Conservation (phyloP, 1,140 invertebrate genomes). For the Aphis gossypii region DNA sequence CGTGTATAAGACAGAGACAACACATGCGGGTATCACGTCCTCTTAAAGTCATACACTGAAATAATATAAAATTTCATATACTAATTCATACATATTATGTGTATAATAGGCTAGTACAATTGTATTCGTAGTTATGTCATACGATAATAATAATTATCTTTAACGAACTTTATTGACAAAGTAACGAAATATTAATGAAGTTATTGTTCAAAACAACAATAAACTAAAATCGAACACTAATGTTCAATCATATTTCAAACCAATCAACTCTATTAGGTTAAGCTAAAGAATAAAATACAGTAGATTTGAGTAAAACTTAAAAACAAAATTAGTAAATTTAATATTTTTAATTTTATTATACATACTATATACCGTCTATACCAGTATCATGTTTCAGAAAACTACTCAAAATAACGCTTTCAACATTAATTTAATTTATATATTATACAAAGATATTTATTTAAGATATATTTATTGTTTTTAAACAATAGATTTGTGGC, state of each 20-base stretch:
- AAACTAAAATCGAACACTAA: not conserved
- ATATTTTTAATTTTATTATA: not conserved
- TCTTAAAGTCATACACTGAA: not conserved
- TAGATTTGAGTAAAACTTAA: too few species aligned
- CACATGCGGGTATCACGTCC: too few species aligned
- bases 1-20: too few species aligned
- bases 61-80: not conserved
- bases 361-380: too few species aligned
- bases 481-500: not conserved
- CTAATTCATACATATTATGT: not conserved
- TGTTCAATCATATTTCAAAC: not conserved
- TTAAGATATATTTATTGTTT: not conserved
- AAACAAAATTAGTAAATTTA: too few species aligned
- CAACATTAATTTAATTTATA: not conserved
- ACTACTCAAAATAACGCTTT: not conserved
- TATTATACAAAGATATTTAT: not conserved
- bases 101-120: not conserved
- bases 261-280: not conserved
- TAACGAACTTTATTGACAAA: not conserved
- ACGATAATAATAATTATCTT: not conserved
- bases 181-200: not conserved
- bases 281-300: too few species aligned
- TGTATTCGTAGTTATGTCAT: not conserved
- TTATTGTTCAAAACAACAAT: not conserved
- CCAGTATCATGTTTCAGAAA: not conserved